A percentile compares a stretch with the other conserved stretches of the same genome.
These are phyloP conservation scores for Folsomia candida DNA, from an alignment of 2,888 invertebrate genomes.

Conservation along the genomic window DNA sequence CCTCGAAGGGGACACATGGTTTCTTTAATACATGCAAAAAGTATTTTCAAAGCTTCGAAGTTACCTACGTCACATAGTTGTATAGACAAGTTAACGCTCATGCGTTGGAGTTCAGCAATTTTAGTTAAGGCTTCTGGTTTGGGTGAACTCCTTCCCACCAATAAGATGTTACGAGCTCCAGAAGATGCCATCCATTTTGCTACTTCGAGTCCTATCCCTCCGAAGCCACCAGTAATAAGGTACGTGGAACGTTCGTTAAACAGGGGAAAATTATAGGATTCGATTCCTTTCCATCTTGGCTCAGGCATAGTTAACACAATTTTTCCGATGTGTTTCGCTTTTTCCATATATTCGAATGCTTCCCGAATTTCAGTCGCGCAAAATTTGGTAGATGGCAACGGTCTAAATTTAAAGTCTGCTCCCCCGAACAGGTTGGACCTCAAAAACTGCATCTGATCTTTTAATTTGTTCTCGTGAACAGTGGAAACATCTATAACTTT, in stretches of 20 bases:
- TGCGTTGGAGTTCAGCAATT: background rate
- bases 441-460: background rate
- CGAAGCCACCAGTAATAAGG: constrained; percentile 29
- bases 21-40: background rate
- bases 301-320: constrained; percentile 21
- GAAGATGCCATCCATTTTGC: constrained; percentile 21
- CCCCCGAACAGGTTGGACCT: background rate
- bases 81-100: background rate
- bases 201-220: constrained; percentile 28
- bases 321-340: constrained; percentile 24
- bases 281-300: background rate
- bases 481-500: constrained; percentile 3
- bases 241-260: constrained; percentile 22
- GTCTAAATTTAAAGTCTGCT: background rate
- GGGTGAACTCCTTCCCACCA: constrained; percentile 10
- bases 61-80: constrained; percentile 7
- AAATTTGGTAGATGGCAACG: constrained; percentile 19
- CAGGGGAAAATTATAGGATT: background rate
- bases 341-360: constrained; percentile 23
- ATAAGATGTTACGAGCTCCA: constrained; percentile 9
- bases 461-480: background rate
- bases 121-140: background rate
- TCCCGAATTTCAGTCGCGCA: constrained; percentile 16
- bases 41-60: background rate
- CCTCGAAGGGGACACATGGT: constrained; percentile 15